Conservation (phyloP, 2,113 vertebrate species). For the Protomyctophum bolini region DNA sequence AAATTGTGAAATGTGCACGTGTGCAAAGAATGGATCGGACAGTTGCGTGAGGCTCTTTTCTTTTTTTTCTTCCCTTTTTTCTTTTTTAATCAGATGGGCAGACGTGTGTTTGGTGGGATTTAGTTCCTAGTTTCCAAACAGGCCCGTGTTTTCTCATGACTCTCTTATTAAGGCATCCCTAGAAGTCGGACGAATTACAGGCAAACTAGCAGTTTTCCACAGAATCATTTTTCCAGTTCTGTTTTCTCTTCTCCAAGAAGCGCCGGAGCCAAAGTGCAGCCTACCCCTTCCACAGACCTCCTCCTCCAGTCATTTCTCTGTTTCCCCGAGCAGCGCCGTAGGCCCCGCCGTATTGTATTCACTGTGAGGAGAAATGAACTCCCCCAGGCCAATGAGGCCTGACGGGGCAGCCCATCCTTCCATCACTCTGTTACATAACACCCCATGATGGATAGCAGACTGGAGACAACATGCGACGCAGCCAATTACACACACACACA, state of each 20-base stretch:
- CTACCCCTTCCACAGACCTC: background rate
- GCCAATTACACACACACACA: constrained; percentile 42
- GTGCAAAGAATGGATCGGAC: constrained; percentile 3
- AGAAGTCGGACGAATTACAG: constrained; percentile 17
- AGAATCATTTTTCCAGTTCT: constrained; percentile 12
- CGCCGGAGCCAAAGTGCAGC: background rate
- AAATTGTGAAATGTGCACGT: constrained; percentile 23
- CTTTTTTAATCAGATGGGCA: constrained; percentile 42
- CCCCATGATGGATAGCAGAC: constrained; percentile 50
- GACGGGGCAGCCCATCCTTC: constrained; percentile 21
- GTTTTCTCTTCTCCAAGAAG: constrained; percentile 1
- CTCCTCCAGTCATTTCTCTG: background rate
- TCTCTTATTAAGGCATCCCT: constrained; percentile 27
- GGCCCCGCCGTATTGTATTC: constrained; percentile 22
- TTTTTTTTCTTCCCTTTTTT: constrained; percentile 18
- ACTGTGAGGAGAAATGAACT: constrained; percentile 22
- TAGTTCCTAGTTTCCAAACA: constrained; percentile 28
- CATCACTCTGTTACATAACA: constrained; percentile 43
- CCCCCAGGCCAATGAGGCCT: constrained; percentile 9
- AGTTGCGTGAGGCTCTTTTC: background rate
- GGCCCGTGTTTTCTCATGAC: constrained; percentile 23
- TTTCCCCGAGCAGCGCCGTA: background rate
- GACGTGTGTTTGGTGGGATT: constrained; percentile 36
- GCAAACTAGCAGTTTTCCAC: constrained; percentile 29
- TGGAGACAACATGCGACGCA: constrained; percentile 19